Conservation (phyloP, 2,797 vertebrate genomes). For the Ptychobarbus kaznakovi region DNA sequence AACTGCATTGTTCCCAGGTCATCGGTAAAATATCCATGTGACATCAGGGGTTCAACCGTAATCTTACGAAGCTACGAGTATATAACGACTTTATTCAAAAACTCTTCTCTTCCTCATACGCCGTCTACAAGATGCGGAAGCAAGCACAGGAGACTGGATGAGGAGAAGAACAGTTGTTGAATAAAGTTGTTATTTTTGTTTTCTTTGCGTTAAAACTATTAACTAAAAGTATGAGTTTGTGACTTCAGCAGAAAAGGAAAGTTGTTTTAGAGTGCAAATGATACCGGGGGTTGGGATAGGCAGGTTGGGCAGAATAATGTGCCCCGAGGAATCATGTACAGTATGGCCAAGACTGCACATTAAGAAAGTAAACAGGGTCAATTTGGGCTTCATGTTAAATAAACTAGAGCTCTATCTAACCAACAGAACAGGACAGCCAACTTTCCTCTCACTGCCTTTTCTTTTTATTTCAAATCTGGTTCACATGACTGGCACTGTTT, state of each 20-base stretch:
- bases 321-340: background rate
- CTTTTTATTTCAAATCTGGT: slow-evolving; percentile 12
- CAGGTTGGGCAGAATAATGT: background rate
- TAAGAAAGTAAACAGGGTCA: background rate
- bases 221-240: background rate
- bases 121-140: no score
- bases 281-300: background rate
- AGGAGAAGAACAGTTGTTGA: no score
- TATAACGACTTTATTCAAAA: no score
- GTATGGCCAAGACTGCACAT: background rate
- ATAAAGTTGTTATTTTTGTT: no score
- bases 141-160: no score
- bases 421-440: slow-evolving; percentile 4
- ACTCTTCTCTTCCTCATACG: no score
- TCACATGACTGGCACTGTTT: slow-evolving; percentile 24
- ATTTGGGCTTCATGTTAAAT: background rate
- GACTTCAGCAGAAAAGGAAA: background rate
- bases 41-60: no score
- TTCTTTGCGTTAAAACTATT: no score
- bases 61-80: no score
- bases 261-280: background rate
- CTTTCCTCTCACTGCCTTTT: slow-evolving; percentile 18
- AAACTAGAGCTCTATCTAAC: slow-evolving; percentile 12
- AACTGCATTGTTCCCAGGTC: no score
- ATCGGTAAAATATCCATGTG: no score